phyloP scores from a whole-genome alignment of 2,113 vertebrate species.

The Crotalus tigris region DNA sequence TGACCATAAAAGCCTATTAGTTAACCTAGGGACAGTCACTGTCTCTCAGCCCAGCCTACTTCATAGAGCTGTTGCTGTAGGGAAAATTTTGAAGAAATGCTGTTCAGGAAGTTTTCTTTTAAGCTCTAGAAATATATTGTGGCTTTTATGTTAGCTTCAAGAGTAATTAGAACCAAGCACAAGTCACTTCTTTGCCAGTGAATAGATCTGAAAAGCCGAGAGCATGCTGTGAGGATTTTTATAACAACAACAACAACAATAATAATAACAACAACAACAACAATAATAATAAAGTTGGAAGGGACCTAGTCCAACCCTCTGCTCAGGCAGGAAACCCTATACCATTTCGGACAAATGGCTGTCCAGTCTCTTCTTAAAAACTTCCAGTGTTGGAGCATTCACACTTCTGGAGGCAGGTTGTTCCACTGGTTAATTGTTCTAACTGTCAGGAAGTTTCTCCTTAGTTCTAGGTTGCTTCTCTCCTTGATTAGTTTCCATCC shows the following conservation, averaged over 20 bases:
- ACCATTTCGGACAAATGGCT: too few species aligned
- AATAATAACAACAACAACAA: too few species aligned
- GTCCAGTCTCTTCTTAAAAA: too few species aligned
- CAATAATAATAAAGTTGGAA: too few species aligned
- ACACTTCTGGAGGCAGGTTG: too few species aligned
- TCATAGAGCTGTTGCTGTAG: not conserved
- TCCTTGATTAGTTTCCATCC: too few species aligned
- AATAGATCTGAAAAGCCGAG: not conserved
- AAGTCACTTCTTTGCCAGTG: not conserved
- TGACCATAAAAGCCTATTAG: not conserved
- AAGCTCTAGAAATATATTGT: not conserved
- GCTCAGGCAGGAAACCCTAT: too few species aligned
- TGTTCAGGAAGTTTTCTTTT: not conserved
- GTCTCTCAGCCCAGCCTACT: not conserved
- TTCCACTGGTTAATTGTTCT: too few species aligned
- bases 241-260: not conserved
- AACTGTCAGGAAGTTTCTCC: too few species aligned
- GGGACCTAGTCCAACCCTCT: too few species aligned
- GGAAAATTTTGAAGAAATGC: not conserved
- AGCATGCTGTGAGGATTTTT: not conserved
- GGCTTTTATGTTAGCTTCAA: not conserved
- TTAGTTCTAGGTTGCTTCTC: too few species aligned
- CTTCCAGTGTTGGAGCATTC: too few species aligned
- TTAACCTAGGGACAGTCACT: not conserved
- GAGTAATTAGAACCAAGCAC: not conserved